Conservation (phyloP, 2,888 invertebrate species). For the Thymelicus acteon region DNA sequence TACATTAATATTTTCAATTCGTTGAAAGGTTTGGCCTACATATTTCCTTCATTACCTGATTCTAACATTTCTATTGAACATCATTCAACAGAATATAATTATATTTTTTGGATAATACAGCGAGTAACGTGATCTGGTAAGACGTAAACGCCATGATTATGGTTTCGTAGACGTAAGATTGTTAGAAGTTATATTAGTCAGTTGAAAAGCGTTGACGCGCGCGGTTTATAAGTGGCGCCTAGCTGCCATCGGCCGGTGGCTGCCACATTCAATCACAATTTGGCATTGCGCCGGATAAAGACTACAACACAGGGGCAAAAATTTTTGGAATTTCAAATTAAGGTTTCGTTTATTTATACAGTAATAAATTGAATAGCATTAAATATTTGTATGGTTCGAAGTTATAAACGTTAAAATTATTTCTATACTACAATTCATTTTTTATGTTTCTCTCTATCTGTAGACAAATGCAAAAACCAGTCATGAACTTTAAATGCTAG, state of each 20-base stretch:
- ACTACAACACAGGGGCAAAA: slow-evolving; percentile 4
- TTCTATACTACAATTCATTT: too few relatives aligned
- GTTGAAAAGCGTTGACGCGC: slow-evolving; percentile 49
- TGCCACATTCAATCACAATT: slow-evolving; percentile 72
- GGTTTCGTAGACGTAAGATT: slow-evolving; percentile 20
- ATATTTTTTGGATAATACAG: background rate
- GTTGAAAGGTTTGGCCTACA: too few relatives aligned
- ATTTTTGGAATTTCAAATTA: too few relatives aligned
- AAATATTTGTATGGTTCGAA: too few relatives aligned
- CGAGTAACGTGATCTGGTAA: background rate
- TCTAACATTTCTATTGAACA: too few relatives aligned
- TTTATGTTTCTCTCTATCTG: too few relatives aligned
- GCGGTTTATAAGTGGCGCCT: slow-evolving; percentile 68
- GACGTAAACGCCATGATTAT: background rate
- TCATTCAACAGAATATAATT: too few relatives aligned
- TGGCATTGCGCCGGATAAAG: slow-evolving; percentile 70
- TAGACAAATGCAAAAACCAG: too few relatives aligned
- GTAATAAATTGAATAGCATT: too few relatives aligned
- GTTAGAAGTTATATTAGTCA: slow-evolving; percentile 40
- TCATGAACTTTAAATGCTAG: background rate
- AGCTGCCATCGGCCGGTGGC: slow-evolving; percentile 46
- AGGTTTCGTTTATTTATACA: too few relatives aligned
- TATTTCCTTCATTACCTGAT: too few relatives aligned
- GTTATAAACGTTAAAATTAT: background rate
- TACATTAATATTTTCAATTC: too few relatives aligned